A percentile compares a stretch with the other conserved stretches of the same genome.
Conservation (phyloP, 2,113 vertebrate genomes). For the Oophaga pumilio region DNA sequence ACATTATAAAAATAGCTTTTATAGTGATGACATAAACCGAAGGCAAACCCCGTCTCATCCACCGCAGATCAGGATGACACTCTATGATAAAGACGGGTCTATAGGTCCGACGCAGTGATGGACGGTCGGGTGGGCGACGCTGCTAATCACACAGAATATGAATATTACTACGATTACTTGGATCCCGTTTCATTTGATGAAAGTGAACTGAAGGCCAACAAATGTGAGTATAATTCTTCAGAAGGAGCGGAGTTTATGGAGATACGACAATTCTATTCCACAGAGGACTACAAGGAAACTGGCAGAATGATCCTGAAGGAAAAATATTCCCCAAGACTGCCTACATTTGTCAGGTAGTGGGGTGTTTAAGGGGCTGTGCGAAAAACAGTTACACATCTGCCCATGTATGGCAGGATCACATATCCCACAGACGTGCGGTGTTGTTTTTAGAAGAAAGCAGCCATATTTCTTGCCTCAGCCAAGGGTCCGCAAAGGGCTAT, state of each 20-base stretch:
- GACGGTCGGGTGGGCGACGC: constrained; percentile 68
- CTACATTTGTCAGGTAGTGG: no score
- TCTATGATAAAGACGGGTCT: not conserved
- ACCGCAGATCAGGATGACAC: not conserved
- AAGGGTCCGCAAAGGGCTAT: no score
- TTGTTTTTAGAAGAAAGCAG: no score
- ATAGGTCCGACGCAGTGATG: constrained; percentile 56
- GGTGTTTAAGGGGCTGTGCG: no score
- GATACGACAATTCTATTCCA: not conserved
- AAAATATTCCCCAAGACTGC: no score
- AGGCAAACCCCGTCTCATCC: not conserved
- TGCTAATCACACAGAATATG: constrained; percentile 70
- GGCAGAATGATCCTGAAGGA: not conserved
- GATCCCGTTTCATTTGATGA: constrained; percentile 85
- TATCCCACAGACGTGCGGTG: no score
- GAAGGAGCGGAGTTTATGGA: not conserved
- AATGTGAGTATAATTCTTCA: constrained; percentile 79
- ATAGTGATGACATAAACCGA: not conserved
- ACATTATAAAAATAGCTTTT: not conserved
- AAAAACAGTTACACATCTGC: no score
- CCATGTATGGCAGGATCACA: no score
- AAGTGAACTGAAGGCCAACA: constrained; percentile 81
- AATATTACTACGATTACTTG: constrained; percentile 88
- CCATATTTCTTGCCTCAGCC: no score
- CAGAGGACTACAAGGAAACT: not conserved